Base-by-base conservation (phyloP, 2,888 invertebrate genomes). In the Acrocera orbiculus region DNA sequence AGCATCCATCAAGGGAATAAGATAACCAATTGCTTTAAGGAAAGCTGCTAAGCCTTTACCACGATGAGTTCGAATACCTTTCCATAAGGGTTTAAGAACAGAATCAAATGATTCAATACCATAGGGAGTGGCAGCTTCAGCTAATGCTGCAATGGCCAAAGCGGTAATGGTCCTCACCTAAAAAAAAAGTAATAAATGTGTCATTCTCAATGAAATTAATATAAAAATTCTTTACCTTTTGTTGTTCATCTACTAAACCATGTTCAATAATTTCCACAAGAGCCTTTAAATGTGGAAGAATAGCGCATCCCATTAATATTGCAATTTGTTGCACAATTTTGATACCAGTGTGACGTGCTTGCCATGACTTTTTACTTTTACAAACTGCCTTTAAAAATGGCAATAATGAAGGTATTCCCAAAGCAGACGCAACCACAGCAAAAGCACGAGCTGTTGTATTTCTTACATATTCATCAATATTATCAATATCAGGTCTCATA, bases 301-400 rank as follows among this genome's bases (percentile, higher is more conserved):
- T 96, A 17, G 98, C 98, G 56, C 98, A 99, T 6, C 98, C 98
- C 95, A 99, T 96, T 17, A 99, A 66, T 53, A 99, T 99, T 28
- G 98, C 93, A 46, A 99, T 98, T 65, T 99, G 98, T 57, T 99
- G 98, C 0, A 99, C 96, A 53, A 99, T 99, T 65, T 99, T 99
- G 41, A 98, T 98, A 53, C 96, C 96, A 4, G 95, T 96, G 58
- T 96, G 96, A 11, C 82, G 66, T 4, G 82, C 98, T 63, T 99
- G 98, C 98, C 98, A 99, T 0, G 93, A 95, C 59, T 99, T 99
- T 65, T 99, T 99, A 44, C 93, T 93, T 47, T 92, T 78, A 57
- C 98, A 98, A 4, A 98, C 98, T 33, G 98, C 96, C 62, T 96
- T 99, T 47, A 99, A 70, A 62, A 99, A 98, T 1, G 98, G 98